These are phyloP conservation scores for Leptodactylus fuscus DNA, from an alignment of 2,113 vertebrate genomes.

Conservation along the genomic window DNA sequence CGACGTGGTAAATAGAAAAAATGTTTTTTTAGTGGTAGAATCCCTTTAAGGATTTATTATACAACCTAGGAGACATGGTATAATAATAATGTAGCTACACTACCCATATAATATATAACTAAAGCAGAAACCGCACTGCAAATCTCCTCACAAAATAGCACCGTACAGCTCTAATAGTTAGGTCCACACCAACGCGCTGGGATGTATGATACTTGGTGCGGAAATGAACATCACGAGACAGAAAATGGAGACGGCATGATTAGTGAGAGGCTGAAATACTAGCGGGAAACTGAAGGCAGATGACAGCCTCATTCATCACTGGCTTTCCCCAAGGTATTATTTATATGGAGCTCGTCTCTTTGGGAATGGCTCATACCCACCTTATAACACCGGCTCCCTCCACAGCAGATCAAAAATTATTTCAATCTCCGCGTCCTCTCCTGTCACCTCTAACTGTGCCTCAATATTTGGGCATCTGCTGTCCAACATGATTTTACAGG, in stretches of 20 bases:
- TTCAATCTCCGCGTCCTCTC: slow-evolving; percentile 3
- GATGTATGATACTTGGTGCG: slow-evolving; percentile 10
- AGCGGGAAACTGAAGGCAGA: slow-evolving; percentile 36
- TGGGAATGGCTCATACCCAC: slow-evolving; percentile 14
- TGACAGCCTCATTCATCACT: slow-evolving; percentile 55
- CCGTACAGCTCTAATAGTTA: neutral
- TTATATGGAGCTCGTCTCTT: slow-evolving; percentile 23
- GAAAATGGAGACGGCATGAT: slow-evolving; percentile 36
- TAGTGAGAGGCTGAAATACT: slow-evolving; percentile 43
- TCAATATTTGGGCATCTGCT: slow-evolving; percentile 3
- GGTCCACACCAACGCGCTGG: neutral
- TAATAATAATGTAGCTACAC: neutral
- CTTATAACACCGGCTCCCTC: slow-evolving; percentile 7
- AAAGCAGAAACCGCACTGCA: neutral
- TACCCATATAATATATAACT: neutral
- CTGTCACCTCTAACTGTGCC: neutral
- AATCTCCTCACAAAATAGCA: neutral
- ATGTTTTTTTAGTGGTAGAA: too few species aligned
- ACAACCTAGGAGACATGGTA: too few species aligned
- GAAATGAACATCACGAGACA: slow-evolving; percentile 36
- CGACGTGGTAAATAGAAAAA: too few species aligned
- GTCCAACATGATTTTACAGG: neutral
- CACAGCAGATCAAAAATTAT: neutral
- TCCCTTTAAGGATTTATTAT: too few species aligned
- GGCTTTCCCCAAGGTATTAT: slow-evolving; percentile 41